Conservation (phyloP, 2,797 vertebrate genomes). For the Chelonia mydas region DNA sequence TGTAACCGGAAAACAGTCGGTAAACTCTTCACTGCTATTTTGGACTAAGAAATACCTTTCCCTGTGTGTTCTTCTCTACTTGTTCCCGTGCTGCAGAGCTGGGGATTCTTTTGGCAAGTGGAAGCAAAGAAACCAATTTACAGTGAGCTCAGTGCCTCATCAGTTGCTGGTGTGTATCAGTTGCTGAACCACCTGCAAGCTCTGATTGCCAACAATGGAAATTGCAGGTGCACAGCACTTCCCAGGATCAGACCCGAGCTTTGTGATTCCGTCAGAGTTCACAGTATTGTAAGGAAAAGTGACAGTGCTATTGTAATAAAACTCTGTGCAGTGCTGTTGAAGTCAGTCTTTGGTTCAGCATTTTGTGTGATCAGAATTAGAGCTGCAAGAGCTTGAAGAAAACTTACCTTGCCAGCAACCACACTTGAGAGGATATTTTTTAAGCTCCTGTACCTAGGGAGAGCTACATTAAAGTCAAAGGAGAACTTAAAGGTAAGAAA, state of each 20-base stretch:
- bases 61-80: neutral
- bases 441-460: neutral
- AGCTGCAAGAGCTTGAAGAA: constrained; percentile 1
- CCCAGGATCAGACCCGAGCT: neutral
- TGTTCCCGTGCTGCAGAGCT: neutral
- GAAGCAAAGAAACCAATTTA: neutral
- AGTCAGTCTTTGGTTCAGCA: neutral
- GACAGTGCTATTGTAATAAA: neutral
- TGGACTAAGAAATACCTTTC: neutral
- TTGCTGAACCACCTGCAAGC: neutral
- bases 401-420: neutral
- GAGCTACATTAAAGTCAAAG: neutral
- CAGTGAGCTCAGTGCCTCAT: neutral
- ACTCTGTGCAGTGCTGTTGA: neutral
- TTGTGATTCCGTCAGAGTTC: neutral
- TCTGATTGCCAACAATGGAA: neutral
- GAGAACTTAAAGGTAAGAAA: constrained; percentile 54
- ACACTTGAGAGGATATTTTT: neutral
- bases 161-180: neutral
- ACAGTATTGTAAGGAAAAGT: neutral
- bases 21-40: constrained; percentile 11
- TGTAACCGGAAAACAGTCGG: neutral
- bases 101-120: constrained; percentile 17
- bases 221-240: neutral
- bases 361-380: neutral